Evolutionary conservation across 2,113 vertebrate genomes (phyloP).

Genomic region (Gobiocypris rarus): DNA sequence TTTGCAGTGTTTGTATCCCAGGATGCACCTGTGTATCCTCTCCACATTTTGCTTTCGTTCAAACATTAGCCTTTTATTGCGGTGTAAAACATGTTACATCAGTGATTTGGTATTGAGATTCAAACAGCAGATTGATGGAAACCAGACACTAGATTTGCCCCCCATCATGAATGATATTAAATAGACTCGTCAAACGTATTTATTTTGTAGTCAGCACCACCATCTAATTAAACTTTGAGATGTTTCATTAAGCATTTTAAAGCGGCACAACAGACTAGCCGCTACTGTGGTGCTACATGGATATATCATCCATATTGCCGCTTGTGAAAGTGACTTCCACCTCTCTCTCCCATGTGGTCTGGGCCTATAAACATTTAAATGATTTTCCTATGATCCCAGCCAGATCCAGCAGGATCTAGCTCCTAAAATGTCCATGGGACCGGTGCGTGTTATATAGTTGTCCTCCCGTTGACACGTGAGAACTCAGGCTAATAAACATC

Average conservation of each 20-base stretch:
- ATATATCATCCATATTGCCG: slow-evolving; percentile 50
- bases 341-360: slow-evolving; percentile 46
- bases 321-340: slow-evolving; percentile 40
- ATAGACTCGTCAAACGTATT: slow-evolving; percentile 45
- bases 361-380: slow-evolving; percentile 51
- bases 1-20: slow-evolving; percentile 19
- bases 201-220: slow-evolving; percentile 38
- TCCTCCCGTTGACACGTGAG: slow-evolving; percentile 39
- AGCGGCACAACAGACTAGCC: slow-evolving; percentile 13
- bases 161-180: slow-evolving; percentile 51
- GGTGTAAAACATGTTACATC: slow-evolving; percentile 33
- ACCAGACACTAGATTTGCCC: slow-evolving; percentile 46
- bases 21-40: slow-evolving; percentile 39
- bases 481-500: slow-evolving; percentile 41
- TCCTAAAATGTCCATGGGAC: slow-evolving; percentile 21
- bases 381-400: slow-evolving; percentile 54
- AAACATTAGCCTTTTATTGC: slow-evolving; percentile 22
- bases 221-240: slow-evolving; percentile 48
- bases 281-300: neutral
- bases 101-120: slow-evolving; percentile 46
- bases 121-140: slow-evolving; percentile 52
- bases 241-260: slow-evolving; percentile 54
- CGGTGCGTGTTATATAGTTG: slow-evolving; percentile 41
- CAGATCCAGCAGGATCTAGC: slow-evolving; percentile 35
- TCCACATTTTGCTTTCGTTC: neutral